Base-by-base conservation (phyloP, 2,797 vertebrate species). In the Rachycentron canadum region DNA sequence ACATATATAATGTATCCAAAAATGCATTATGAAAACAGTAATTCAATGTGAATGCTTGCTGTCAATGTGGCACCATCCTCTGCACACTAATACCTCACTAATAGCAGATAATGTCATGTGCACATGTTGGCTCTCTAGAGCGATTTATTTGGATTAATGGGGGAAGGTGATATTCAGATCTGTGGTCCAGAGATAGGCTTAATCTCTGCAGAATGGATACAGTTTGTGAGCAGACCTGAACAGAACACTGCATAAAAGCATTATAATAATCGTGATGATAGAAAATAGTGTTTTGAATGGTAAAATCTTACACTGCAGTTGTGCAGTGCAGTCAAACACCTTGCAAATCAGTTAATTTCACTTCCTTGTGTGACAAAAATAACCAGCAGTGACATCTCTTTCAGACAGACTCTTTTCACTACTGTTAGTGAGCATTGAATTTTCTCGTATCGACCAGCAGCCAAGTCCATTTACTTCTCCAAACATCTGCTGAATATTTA, bases 41-140 rank as follows among this genome's bases (percentile, higher is more conserved):
- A 19, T 43, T 36, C 19, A 36, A 23, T 55, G 50, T 36, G 19
- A 64, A 69, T n/a, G 56, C 30, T 61, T 62, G 23, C 32, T 26
- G 79, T 62, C 2, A 8, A 53, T 28, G 70, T 60, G 78, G 65
- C 65, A 59, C 57, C 55, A 38, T 78, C 56, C 82, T 69, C 69
- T 69, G 63, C 72, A 79, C 72, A 73, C 81, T 90, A 93, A 91
- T 89, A 73, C 86, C 86, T 78, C 85, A 69, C 80, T 89, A 86
- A 92, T 73, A 90, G 81, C 89, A 91, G 88, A 93, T 93, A 89
- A 94, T 88, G 91, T 89, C 88, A 82, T 90, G 90, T 83, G 86
- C 86, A 77, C 84, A 86, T 82, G 87, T 86, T 47, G 63, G 79
- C 83, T 77, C 73, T 73, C 61, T 55, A 75, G 63, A 84, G 82